Base-by-base conservation (phyloP, 2,888 invertebrate species). In the Cosmorhoe ocellata region DNA sequence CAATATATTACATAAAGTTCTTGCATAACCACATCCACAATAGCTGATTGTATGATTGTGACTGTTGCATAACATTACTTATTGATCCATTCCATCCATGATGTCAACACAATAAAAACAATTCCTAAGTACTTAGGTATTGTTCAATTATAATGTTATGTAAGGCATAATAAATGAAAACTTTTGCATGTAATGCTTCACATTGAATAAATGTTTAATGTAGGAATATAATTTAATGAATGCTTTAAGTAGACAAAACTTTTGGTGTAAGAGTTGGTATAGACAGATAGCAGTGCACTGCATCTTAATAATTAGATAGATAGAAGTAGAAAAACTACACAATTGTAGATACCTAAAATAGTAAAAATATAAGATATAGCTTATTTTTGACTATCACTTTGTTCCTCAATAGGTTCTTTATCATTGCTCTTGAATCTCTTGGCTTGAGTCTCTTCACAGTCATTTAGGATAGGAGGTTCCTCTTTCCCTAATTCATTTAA, bases 401-500 rank as follows among this genome's bases (percentile, higher is more conserved):
- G 74, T 56, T 73, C 76, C 59, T 76, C 76, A n/a, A 50, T 56
- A 51, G 70, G 63, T 34, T 72, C 54, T 9, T 60, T 61, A 42
- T 70, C 59, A 63, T 74, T 74, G 61, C 77, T 70, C 64, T 89
- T 89, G 57, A 86, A 81, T 63, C 87, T 87, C 68, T 90, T 90
- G 1, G 89, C 82, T 70, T 86, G 80, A 30, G 79, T 79, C 62
- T 69, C 89, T 48, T 83, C 89, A 2, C 71, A 58, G 52, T 89
- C 89, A 37, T 51, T 37, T 5, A 14, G 28, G 66, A 78, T 81
- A n/a, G 63, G 52, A 28, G 71, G 40, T 36, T 89, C 87, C 5
- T 86, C 86, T 64, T 89, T 90, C 66, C 81, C 83, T 58, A 93
- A 71, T 79, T 96, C 95, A 53, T 93, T 79, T 51, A 98, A 85